Conservation (phyloP, 2,888 invertebrate genomes). For the Lepeophtheirus nordmannii region DNA sequence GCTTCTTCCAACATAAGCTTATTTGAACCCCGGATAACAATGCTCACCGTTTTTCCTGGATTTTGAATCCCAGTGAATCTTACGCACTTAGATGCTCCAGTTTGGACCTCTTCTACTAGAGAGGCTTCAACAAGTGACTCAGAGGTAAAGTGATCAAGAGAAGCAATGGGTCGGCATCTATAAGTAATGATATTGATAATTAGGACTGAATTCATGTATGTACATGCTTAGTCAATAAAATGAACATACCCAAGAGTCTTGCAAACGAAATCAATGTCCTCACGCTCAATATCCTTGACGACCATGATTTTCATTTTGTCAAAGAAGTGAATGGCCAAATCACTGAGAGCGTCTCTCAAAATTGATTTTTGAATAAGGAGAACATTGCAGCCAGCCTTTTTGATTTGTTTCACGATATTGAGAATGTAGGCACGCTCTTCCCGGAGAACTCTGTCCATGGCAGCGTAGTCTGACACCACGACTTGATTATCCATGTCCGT, state of each 20-base stretch:
- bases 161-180: conserved; percentile 92
- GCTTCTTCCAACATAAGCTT: conserved; percentile 80
- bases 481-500: conserved; percentile 54
- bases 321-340: conserved; percentile 89
- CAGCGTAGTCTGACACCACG: conserved; percentile 93
- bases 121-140: conserved; percentile 84
- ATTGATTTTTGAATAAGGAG: conserved; percentile 74
- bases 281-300: conserved; percentile 90
- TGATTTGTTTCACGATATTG: conserved; percentile 96
- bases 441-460: conserved; percentile 94
- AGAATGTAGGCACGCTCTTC: conserved; percentile 95
- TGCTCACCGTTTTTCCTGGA: conserved; percentile 76
- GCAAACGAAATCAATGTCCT: conserved; percentile 93
- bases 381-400: conserved; percentile 95
- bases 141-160: conserved; percentile 88
- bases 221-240: neutral
- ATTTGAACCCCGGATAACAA: conserved; percentile 76
- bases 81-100: conserved; percentile 68
- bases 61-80: conserved; percentile 70
- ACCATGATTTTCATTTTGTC: conserved; percentile 99
- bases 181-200: neutral
- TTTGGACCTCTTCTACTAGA: conserved; percentile 77
- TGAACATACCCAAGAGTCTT: conserved; percentile 42
- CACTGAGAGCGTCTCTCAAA: conserved; percentile 82
- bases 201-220: neutral